A percentile compares a stretch with the other conserved stretches of the same genome.
Conservation (phyloP, 2,113 vertebrate species). For the Hylia prasina region DNA sequence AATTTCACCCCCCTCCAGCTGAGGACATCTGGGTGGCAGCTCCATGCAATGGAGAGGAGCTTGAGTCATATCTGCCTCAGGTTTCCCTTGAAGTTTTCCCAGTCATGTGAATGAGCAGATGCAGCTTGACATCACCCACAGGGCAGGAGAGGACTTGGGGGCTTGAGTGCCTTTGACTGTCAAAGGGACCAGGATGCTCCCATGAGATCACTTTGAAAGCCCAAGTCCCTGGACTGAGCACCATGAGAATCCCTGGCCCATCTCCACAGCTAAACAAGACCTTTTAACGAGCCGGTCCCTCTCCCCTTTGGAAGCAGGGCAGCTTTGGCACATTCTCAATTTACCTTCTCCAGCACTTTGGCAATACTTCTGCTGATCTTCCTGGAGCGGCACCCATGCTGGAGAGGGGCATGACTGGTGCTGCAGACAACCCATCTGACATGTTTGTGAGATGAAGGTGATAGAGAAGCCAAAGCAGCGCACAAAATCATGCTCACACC, state of each 20-base stretch:
- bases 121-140: neutral
- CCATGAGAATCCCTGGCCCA: neutral
- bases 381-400: neutral
- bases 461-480: neutral
- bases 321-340: neutral
- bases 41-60: neutral
- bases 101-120: neutral
- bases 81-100: neutral
- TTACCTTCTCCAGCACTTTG: neutral
- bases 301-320: neutral
- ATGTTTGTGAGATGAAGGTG: neutral
- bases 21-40: neutral
- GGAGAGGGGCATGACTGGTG: neutral
- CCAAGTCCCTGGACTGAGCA: neutral
- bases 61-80: neutral
- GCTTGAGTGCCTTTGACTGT: neutral
- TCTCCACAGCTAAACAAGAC: neutral
- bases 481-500: neutral
- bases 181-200: neutral
- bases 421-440: neutral
- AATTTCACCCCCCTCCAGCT: neutral
- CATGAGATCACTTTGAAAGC: neutral
- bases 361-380: neutral
- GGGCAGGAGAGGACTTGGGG: neutral
- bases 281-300: neutral